A percentile compares a stretch with the other conserved stretches of the same genome.
Evolutionary conservation across 1,140 invertebrate species (phyloP).

Genomic region (Mactra quadrangularis): DNA sequence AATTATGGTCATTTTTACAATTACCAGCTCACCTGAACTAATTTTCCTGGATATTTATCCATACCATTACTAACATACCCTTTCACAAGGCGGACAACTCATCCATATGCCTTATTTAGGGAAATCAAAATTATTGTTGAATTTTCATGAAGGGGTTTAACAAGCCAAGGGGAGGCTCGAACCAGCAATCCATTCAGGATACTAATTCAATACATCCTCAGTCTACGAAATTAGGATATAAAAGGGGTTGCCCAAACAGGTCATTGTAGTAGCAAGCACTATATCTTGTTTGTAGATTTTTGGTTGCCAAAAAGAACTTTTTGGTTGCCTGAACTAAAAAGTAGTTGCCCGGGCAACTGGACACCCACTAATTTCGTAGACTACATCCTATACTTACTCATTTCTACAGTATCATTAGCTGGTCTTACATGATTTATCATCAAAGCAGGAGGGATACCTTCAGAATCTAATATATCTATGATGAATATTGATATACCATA

Average conservation of each 20-base stretch:
- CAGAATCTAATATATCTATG: neutral
- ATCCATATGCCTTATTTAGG: too few relatives aligned
- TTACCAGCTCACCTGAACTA: too few relatives aligned
- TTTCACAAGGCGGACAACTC: too few relatives aligned
- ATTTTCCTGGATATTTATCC: too few relatives aligned
- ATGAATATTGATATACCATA: neutral
- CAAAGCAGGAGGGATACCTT: neutral
- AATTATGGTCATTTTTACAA: too few relatives aligned
- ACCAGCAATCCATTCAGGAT: too few relatives aligned
- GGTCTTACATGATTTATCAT: neutral
- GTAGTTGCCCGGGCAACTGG: neutral
- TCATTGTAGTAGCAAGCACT: neutral
- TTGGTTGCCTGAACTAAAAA: neutral
- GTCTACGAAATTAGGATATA: too few relatives aligned
- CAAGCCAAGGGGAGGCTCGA: too few relatives aligned
- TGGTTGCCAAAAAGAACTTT: neutral
- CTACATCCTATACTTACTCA: conserved; percentile 3
- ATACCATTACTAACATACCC: too few relatives aligned
- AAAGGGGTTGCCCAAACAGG: neutral
- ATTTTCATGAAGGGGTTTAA: too few relatives aligned
- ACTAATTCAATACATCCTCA: too few relatives aligned
- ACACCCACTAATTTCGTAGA: neutral
- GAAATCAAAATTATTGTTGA: too few relatives aligned
- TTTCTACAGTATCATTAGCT: neutral
- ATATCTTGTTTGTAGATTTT: neutral